Conservation (phyloP, 1,140 invertebrate genomes). For the Caerostris extrusa region DNA sequence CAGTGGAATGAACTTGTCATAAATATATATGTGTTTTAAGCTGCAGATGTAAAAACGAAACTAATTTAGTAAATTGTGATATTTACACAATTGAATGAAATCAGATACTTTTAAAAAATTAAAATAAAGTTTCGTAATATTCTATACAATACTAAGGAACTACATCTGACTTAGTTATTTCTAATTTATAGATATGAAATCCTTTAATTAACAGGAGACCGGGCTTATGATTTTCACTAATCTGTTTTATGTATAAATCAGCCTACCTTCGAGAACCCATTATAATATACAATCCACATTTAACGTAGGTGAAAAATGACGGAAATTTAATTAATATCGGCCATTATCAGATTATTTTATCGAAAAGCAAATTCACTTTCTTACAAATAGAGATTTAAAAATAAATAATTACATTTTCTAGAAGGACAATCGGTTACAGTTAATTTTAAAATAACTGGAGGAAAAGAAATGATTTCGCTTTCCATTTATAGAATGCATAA, state of each 20-base stretch:
- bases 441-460: neutral
- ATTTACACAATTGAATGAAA: neutral
- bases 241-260: neutral
- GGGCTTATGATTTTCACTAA: neutral
- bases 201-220: neutral
- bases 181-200: neutral
- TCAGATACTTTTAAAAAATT: neutral
- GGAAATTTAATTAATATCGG: neutral
- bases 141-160: neutral
- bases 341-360: constrained; percentile 14
- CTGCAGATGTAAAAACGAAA: neutral
- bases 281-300: constrained; percentile 31
- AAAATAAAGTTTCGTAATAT: neutral
- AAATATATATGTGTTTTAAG: no score
- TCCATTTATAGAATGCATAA: no score
- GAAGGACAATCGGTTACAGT: constrained; percentile 4
- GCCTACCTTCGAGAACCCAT: constrained; percentile 50
- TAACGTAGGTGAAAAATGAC: neutral
- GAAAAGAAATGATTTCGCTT: no score
- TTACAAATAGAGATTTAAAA: constrained; percentile 27
- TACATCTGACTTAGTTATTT: neutral
- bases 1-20: no score
- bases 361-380: neutral
- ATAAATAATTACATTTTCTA: constrained; percentile 32
- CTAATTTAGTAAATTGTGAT: neutral